Evolutionary conservation across 2,113 vertebrate genomes (phyloP).

Genomic region (Crotalus horridus): DNA sequence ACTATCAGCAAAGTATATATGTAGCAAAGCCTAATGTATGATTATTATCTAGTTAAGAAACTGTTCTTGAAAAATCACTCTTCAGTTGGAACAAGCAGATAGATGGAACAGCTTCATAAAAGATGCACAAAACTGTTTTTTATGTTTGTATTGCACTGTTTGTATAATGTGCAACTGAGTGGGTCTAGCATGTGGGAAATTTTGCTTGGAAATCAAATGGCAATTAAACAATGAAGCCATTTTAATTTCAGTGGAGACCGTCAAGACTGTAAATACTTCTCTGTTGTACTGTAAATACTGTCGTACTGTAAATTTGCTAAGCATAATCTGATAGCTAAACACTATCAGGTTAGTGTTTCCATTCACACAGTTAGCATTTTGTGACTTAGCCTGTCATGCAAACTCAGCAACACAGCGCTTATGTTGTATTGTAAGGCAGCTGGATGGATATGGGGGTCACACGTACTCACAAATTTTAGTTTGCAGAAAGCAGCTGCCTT

Average conservation of each 20-base stretch:
- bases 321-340: too few species aligned
- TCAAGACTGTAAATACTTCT: not conserved
- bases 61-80: not conserved
- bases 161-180: not conserved
- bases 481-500: not conserved
- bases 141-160: not conserved
- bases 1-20: too few species aligned
- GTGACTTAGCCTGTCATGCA: not conserved
- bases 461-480: not conserved
- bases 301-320: not conserved
- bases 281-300: not conserved
- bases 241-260: not conserved
- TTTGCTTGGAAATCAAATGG: not conserved
- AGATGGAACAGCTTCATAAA: not conserved
- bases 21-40: not conserved
- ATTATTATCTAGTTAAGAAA: not conserved
- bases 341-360: not conserved
- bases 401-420: not conserved
- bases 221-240: not conserved
- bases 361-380: not conserved
- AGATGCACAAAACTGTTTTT: not conserved
- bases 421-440: not conserved
- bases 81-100: not conserved
- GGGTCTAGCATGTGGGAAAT: not conserved
- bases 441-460: not conserved